A percentile compares a stretch with the other conserved stretches of the same genome.
Evolutionary conservation across 2,888 invertebrate genomes (phyloP).

Genomic region (Ischnus inquisitorius): DNA sequence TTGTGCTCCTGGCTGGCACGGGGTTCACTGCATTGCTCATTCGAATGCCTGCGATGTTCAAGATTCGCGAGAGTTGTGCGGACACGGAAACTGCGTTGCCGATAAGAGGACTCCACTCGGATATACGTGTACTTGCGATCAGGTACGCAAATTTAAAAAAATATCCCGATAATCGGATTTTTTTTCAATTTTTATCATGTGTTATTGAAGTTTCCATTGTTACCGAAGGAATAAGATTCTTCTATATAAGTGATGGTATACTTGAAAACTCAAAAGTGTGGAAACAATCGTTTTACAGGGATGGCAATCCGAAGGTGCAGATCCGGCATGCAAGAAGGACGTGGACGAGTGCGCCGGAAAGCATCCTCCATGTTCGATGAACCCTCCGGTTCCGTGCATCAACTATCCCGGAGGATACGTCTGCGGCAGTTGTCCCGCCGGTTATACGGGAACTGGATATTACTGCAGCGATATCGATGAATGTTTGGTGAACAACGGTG

Average conservation of each 20-base stretch:
- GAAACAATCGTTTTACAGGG: slow-evolving; percentile 87
- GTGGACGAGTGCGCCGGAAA: slow-evolving; percentile 93
- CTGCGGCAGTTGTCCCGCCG: slow-evolving; percentile 95
- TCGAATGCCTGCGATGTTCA: slow-evolving; percentile 91
- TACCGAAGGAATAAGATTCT: too few relatives aligned
- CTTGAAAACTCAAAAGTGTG: too few relatives aligned
- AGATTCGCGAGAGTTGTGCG: slow-evolving; percentile 92
- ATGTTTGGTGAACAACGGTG: slow-evolving; percentile 93
- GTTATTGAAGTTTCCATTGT: too few relatives aligned
- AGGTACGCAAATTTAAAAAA: slow-evolving; percentile 85
- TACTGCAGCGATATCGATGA: slow-evolving; percentile 96
- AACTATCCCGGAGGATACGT: slow-evolving; percentile 96
- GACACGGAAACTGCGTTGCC: slow-evolving; percentile 94
- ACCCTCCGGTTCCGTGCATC: slow-evolving; percentile 94
- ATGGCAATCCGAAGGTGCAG: slow-evolving; percentile 91
- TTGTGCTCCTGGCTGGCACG: slow-evolving; percentile 93
- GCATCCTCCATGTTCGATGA: slow-evolving; percentile 91
- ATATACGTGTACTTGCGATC: slow-evolving; percentile 93
- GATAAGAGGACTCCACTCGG: slow-evolving; percentile 87
- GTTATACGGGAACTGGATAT: slow-evolving; percentile 95
- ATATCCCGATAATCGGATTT: too few relatives aligned
- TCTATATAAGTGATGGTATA: too few relatives aligned
- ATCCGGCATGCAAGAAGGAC: slow-evolving; percentile 92
- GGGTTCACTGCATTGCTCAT: slow-evolving; percentile 92
- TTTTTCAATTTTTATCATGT: too few relatives aligned